Base-by-base conservation (phyloP, 2,797 vertebrate species). In the Sebastes minor region DNA sequence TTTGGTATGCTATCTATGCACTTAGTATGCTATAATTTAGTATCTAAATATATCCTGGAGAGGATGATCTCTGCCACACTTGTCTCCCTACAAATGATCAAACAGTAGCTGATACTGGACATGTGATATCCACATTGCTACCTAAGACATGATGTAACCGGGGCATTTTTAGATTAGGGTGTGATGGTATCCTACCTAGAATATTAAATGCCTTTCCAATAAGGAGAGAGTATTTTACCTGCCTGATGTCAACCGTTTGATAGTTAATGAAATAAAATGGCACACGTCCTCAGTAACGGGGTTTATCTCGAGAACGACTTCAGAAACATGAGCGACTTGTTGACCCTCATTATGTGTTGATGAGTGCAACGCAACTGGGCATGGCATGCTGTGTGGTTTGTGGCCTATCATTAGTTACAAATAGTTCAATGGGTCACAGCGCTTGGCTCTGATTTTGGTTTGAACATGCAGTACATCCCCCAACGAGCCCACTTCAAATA, bases 391-490 rank as follows among this genome's bases (percentile, higher is more conserved):
- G 87, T 56, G 88, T 80, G 89, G 87, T 86, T 87, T 87, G 90
- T 83, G 89, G 89, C 88, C 89, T 92, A 89, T 94, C 90, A 93
- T 93, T 90, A 92, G 92, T 92, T 89, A 84, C 90, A 91, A 84
- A 92, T 89, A 89, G 90, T 93, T 93, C 90, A 91, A 84, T 89
- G 83, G 92, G 92, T 91, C 92, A 87, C 74, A 77, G 62, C 4
- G 52, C 74, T 87, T 86, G 87, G 89, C 87, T 85, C 69, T 69
- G 74, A 84, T 78, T 76, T 56, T 1, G 75, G 60, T 86, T 83
- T 35, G 25, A 74, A 84, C 76, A 83, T 25, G 80, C 63, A 65
- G 38, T 42, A 42, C 71, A 12, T 62, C 46, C 63, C 42, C 83
- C 68, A 59, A 80, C 71, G 73, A 52, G 55, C 35, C 38, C 49